Conservation (phyloP, 2,113 vertebrate genomes). For the Dromas ardeola region DNA sequence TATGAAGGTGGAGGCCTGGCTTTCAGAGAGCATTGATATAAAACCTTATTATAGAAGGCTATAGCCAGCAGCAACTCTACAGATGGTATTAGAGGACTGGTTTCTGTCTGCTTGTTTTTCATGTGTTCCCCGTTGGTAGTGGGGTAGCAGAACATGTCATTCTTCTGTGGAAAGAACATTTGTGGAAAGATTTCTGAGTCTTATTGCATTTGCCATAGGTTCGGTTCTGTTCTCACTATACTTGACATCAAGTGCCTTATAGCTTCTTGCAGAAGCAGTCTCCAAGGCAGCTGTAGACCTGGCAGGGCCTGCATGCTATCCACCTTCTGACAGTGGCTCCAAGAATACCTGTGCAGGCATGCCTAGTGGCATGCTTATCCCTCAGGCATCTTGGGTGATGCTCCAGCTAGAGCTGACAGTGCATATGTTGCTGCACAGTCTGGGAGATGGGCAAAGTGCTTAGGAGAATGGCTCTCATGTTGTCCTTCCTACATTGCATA, state of each 20-base stretch:
- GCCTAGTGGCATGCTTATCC: not conserved
- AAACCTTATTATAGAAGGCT: not conserved
- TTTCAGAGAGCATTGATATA: not conserved
- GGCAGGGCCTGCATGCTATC: not conserved
- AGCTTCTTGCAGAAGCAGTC: not conserved
- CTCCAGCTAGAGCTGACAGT: not conserved
- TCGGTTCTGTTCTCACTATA: not conserved
- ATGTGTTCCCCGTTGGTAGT: not conserved
- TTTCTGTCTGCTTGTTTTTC: not conserved
- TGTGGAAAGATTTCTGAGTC: not conserved
- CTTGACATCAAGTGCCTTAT: not conserved
- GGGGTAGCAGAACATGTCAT: not conserved
- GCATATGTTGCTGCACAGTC: accelerated
- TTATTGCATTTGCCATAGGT: not conserved
- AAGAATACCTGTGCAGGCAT: not conserved
- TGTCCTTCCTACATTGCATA: not conserved
- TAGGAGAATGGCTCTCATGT: not conserved
- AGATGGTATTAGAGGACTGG: not conserved
- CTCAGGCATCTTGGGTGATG: not conserved
- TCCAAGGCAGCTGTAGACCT: not conserved
- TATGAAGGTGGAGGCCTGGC: not conserved
- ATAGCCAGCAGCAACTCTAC: not conserved
- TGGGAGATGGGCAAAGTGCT: not conserved
- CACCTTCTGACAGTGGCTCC: not conserved
- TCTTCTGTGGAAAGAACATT: not conserved